Base-by-base conservation (phyloP, 2,888 invertebrate genomes). In the Perizoma flavofasciatum region DNA sequence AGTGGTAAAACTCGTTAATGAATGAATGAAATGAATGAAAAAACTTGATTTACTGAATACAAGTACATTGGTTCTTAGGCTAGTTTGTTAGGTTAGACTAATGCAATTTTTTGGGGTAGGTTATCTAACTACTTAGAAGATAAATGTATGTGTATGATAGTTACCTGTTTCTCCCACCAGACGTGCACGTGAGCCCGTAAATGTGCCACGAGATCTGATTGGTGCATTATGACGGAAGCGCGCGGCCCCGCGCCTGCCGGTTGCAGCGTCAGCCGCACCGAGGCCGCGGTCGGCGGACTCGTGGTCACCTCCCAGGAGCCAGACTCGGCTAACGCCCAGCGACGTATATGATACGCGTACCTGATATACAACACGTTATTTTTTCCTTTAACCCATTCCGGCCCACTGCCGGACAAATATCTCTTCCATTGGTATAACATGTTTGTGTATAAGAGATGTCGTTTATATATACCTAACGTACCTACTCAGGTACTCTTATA, bases 181-280 rank as follows among this genome's bases (percentile, higher is more conserved):
- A 97, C 96, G n/a, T 97, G 97, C 56, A 98, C 97, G 92, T 98
- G 98, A 0, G 98, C 98, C 65, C 98, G 93, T 54, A 98, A 89
- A 83, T 98, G 98, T 4, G 98, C 98, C 34, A 98, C 96, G 66
- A 97, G 95, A 88, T 98, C 98, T n/a, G 96, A 95, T 45, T 95
- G 96, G 68, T 96, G 94, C 86, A 98, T 93, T 70, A 96, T 95
- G 9, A 98, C 90, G 22, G 95, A 93, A 22, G 96, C 97, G 78
- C 98, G 95, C 65, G 98, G 97, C 0, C 97, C 95, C 43, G 97
- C 94, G 11, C 97, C 97, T 4, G 97, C 98, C 34, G 97, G 97
- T 85, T 98, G 98, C 52, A 98, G 94, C 11, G 96, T 94, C 45
- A 98, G 94, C 43, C 97, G 93, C 63, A 98, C 92, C 32, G 78